Conservation (phyloP, 2,113 vertebrate genomes). For the Lagopus leucura region DNA sequence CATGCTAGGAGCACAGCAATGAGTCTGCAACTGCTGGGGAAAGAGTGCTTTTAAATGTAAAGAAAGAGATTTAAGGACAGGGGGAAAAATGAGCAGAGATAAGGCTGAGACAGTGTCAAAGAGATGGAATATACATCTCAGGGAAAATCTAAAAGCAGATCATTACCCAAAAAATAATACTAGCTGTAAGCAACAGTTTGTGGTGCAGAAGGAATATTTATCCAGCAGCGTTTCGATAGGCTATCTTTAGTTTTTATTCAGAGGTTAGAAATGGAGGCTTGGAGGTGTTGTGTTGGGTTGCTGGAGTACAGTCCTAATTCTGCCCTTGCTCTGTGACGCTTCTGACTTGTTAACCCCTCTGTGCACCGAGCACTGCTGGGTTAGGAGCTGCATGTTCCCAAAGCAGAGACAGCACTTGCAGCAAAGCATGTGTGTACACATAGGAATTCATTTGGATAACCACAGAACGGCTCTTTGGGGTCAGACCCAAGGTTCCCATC, state of each 20-base stretch:
- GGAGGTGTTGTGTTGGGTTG: background rate
- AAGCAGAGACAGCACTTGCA: background rate
- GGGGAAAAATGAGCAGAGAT: conserved; percentile 25
- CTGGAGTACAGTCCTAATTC: background rate
- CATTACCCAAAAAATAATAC: conserved; percentile 56
- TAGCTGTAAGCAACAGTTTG: conserved; percentile 62
- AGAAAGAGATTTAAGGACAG: conserved; percentile 41
- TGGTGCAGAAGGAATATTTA: conserved; percentile 51
- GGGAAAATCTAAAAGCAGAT: conserved; percentile 62
- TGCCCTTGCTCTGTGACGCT: background rate
- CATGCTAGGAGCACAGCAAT: background rate
- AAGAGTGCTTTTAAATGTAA: conserved; percentile 33
- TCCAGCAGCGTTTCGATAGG: background rate
- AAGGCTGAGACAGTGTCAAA: conserved; percentile 53
- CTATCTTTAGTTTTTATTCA: background rate
- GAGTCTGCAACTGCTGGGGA: background rate
- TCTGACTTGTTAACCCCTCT: background rate
- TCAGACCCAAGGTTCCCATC: background rate
- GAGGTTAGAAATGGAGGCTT: background rate
- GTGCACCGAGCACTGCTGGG: accelerated
- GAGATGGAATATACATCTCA: conserved; percentile 57
- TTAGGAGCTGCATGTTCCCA: background rate
- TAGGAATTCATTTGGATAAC: background rate
- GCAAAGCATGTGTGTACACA: background rate
- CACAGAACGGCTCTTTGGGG: background rate